Conservation (phyloP, 2,888 invertebrate genomes). For the Corythucha ciliata region DNA sequence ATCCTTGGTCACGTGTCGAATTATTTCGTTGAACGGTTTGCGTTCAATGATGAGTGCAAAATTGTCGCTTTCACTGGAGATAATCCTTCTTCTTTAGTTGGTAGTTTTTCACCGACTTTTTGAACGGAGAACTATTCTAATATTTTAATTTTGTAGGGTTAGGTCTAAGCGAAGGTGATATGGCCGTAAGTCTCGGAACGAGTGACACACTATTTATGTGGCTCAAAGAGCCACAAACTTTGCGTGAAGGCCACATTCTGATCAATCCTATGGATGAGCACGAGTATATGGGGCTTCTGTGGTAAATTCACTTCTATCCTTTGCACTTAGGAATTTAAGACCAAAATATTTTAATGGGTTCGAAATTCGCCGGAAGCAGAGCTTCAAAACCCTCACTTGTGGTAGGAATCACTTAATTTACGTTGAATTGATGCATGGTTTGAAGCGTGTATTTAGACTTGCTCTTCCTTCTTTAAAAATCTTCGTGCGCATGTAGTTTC, state of each 20-base stretch:
- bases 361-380: no score
- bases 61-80: conserved; percentile 91
- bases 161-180: conserved; percentile 65
- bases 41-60: conserved; percentile 68
- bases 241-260: conserved; percentile 74
- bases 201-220: conserved; percentile 86
- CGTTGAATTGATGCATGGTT: no score
- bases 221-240: conserved; percentile 55
- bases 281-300: conserved; percentile 80
- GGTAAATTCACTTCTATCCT: no score
- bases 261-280: conserved; percentile 71
- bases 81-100: conserved; percentile 79
- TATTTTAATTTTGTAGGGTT: conserved; percentile 55
- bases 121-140: not conserved
- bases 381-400: no score
- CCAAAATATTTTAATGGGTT: no score
- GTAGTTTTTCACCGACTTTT: conserved; percentile 46
- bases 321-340: no score
- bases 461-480: no score
- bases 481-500: no score
- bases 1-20: conserved; percentile 61
- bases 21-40: conserved; percentile 80
- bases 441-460: no score
- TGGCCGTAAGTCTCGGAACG: conserved; percentile 84
- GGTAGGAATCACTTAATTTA: no score